These are phyloP conservation scores for Corythoichthys haematopterus DNA, from an alignment of 2,113 vertebrate genomes.

Conservation along the genomic window DNA sequence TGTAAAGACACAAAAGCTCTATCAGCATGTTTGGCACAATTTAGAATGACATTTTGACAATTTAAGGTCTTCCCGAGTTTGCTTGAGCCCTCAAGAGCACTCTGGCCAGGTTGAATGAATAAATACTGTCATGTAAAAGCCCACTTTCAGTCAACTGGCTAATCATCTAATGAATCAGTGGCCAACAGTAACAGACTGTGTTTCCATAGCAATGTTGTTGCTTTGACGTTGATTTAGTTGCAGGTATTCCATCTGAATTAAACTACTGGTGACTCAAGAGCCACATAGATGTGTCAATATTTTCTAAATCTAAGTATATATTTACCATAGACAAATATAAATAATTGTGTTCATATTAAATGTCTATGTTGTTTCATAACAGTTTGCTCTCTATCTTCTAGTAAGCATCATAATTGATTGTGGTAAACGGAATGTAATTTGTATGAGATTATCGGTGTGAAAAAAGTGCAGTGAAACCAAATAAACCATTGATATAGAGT, in stretches of 20 bases:
- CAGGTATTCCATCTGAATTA: slow-evolving; percentile 4
- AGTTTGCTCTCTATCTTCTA: too few species aligned
- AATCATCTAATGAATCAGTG: slow-evolving; percentile 46
- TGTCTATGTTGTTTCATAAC: too few species aligned
- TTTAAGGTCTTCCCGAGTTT: slow-evolving; percentile 34
- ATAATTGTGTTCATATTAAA: too few species aligned
- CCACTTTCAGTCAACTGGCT: slow-evolving; percentile 44
- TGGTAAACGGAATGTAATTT: too few species aligned
- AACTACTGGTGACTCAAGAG: slow-evolving; percentile 1
- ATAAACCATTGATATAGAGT: too few species aligned
- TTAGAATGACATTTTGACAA: slow-evolving; percentile 53
- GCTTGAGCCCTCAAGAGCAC: slow-evolving; percentile 27
- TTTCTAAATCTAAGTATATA: slow-evolving; percentile 1
- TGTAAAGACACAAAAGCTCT: slow-evolving; percentile 45
- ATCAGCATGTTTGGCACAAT: slow-evolving; percentile 50
- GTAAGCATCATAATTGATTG: too few species aligned
- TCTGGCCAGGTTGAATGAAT: slow-evolving; percentile 30
- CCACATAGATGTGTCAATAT: slow-evolving; percentile 6
- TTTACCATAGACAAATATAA: too few species aligned
- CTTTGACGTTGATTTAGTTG: slow-evolving; percentile 22
- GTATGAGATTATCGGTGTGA: too few species aligned
- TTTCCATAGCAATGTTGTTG: slow-evolving; percentile 20
- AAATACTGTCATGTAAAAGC: slow-evolving; percentile 49
- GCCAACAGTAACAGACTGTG: slow-evolving; percentile 8
- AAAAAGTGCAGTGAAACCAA: too few species aligned